Conservation (phyloP, 1,140 invertebrate species). For the Andricus grossulariae region DNA sequence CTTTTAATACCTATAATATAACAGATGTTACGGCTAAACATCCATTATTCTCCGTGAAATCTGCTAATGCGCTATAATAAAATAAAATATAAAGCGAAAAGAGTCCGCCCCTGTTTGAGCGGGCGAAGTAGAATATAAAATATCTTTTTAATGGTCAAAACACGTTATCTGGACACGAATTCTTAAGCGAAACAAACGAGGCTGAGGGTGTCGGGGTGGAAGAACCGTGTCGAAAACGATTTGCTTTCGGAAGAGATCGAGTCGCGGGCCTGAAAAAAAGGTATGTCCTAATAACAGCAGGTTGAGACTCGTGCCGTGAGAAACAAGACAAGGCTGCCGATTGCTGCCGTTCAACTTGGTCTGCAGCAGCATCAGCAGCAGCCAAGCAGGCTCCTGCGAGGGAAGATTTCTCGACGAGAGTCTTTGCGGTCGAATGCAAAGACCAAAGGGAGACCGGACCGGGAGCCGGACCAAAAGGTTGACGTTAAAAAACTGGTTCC, state of each 20-base stretch:
- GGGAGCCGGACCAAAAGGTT: slow-evolving; percentile 49
- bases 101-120: slow-evolving; percentile 3
- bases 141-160: slow-evolving; percentile 9
- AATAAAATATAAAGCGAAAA: not conserved
- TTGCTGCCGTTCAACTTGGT: slow-evolving; percentile 4
- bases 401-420: slow-evolving; percentile 34
- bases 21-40: too few relatives aligned
- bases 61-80: too few relatives aligned
- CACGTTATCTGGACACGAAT: not conserved
- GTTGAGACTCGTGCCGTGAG: slow-evolving; percentile 25
- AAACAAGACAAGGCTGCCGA: slow-evolving; percentile 4
- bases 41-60: too few relatives aligned
- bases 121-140: not conserved
- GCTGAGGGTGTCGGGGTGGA: slow-evolving; percentile 10
- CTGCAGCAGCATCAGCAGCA: not conserved
- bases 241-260: slow-evolving; percentile 24
- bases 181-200: slow-evolving; percentile 1
- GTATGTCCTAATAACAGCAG: slow-evolving; percentile 26
- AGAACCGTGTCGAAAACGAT: slow-evolving; percentile 23
- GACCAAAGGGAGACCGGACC: slow-evolving; percentile 45
- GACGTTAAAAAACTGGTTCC: slow-evolving; percentile 69
- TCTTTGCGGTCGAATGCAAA: slow-evolving; percentile 53
- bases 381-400: not conserved
- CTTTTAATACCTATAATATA: too few relatives aligned
- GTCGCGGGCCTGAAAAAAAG: slow-evolving; percentile 18